Percentiles rank a stretch among this genome's conserved stretches.
These are phyloP conservation scores for Endotricha flammealis DNA, from an alignment of 2,888 invertebrate genomes.

Conservation along the genomic window DNA sequence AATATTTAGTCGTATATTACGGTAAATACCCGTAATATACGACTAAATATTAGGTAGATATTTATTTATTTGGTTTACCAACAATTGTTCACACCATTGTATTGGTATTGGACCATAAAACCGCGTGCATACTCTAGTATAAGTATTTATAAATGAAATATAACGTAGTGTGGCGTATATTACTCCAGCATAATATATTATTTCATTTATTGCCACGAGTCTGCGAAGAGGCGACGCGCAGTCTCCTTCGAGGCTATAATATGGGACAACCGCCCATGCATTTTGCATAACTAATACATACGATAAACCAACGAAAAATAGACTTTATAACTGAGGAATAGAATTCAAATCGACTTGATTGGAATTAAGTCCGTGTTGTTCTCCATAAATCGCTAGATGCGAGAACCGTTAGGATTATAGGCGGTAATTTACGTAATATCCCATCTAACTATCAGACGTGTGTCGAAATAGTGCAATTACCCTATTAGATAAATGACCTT, in stretches of 20 bases:
- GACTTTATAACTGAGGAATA: slow-evolving; percentile 6
- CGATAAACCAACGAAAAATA: background rate
- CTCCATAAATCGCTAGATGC: slow-evolving; percentile 38
- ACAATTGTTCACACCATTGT: no score
- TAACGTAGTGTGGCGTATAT: slow-evolving; percentile 8
- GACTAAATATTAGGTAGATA: no score
- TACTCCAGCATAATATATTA: slow-evolving; percentile 17
- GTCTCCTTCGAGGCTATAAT: slow-evolving; percentile 30
- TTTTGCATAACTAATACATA: slow-evolving; percentile 1
- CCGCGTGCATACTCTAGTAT: no score
- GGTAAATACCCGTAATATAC: no score
- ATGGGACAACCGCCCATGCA: slow-evolving; percentile 3
- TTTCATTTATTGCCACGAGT: slow-evolving; percentile 22
- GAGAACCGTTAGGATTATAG: slow-evolving; percentile 38
- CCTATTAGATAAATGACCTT: background rate
- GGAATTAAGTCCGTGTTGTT: slow-evolving; percentile 22
- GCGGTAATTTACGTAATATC: slow-evolving; percentile 49
- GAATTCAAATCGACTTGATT: background rate
- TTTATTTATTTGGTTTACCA: no score
- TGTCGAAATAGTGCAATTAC: slow-evolving; percentile 6
- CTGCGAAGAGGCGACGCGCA: slow-evolving; percentile 31
- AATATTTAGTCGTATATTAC: no score
- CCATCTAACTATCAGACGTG: slow-evolving; percentile 8
- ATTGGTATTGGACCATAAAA: no score
- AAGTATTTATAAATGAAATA: no score